phyloP scores from a whole-genome alignment of 2,797 vertebrate species.

The Geotrypetes seraphini region DNA sequence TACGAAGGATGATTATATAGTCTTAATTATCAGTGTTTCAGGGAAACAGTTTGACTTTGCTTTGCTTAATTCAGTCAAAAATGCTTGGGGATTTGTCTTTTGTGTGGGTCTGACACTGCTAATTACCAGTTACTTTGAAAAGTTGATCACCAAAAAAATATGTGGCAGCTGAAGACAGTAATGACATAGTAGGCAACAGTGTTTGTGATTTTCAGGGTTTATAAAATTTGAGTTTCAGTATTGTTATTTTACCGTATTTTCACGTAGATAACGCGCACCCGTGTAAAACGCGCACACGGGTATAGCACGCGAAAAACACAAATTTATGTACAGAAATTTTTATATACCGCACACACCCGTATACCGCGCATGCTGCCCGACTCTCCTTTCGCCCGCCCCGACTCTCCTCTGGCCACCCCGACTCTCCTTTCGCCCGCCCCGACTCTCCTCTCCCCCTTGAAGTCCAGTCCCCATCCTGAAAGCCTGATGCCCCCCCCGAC shows the following conservation, averaged over 20 bases:
- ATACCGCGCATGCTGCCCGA: too few species aligned
- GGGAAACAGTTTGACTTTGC: not conserved
- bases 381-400: too few species aligned
- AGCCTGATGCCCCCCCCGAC: too few species aligned
- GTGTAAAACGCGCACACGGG: too few species aligned
- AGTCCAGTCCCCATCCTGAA: too few species aligned
- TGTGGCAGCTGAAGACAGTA: constrained; percentile 1
- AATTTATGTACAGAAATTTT: too few species aligned
- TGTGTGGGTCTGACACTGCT: constrained; percentile 14
- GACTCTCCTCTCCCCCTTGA: too few species aligned
- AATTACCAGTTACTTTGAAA: constrained; percentile 14
- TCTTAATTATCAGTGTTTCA: constrained; percentile 22
- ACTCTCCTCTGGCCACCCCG: too few species aligned
- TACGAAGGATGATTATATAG: constrained; percentile 7
- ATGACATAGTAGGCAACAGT: not conserved
- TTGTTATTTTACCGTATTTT: constrained; percentile 4
- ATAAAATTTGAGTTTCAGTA: not conserved
- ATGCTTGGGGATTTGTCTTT: constrained; percentile 13
- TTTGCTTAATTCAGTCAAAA: constrained; percentile 14
- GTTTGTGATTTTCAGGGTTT: constrained; percentile 1
- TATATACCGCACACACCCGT: too few species aligned
- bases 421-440: too few species aligned
- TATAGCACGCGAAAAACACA: too few species aligned
- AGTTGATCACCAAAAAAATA: constrained; percentile 1
- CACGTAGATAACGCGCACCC: too few species aligned